A percentile compares a stretch with the other conserved stretches of the same genome.
Evolutionary conservation across 2,797 vertebrate species (phyloP).

Genomic region (Smutsia temminckii): DNA sequence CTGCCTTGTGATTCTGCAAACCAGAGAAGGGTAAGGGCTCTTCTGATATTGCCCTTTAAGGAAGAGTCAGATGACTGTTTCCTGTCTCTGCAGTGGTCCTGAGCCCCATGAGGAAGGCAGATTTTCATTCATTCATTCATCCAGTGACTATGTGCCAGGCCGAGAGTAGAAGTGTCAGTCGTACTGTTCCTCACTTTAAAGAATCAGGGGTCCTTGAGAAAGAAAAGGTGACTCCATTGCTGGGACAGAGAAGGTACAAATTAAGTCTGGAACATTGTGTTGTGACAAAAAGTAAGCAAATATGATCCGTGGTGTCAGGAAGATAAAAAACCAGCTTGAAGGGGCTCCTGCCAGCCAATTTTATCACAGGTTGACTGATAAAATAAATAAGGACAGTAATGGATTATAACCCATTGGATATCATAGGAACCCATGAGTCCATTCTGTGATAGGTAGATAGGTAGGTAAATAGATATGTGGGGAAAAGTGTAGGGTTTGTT

Average conservation of each 20-base stretch:
- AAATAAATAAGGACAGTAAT: neutral
- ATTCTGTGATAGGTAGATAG: neutral
- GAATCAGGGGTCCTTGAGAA: neutral
- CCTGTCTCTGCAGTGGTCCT: neutral
- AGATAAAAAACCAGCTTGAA: slow-evolving; percentile 36
- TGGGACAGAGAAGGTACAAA: neutral
- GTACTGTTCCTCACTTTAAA: neutral
- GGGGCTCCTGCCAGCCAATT: neutral
- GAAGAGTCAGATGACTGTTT: neutral
- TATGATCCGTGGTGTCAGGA: slow-evolving; percentile 11
- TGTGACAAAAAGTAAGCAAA: slow-evolving; percentile 38
- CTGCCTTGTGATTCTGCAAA: neutral
- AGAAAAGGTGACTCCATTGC: neutral
- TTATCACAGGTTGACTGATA: neutral
- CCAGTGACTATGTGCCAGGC: neutral
- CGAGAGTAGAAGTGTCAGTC: slow-evolving; percentile 34
- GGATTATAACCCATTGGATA: neutral
- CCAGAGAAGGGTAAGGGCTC: neutral
- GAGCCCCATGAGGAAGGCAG: neutral
- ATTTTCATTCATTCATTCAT: slow-evolving; percentile 38
- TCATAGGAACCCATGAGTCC: neutral
- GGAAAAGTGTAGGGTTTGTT: neutral
- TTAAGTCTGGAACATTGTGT: slow-evolving; percentile 39
- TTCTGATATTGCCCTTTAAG: neutral
- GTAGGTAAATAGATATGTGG: neutral